These are phyloP conservation scores for Ips typographus DNA, from an alignment of 1,140 invertebrate genomes.

Conservation along the genomic window DNA sequence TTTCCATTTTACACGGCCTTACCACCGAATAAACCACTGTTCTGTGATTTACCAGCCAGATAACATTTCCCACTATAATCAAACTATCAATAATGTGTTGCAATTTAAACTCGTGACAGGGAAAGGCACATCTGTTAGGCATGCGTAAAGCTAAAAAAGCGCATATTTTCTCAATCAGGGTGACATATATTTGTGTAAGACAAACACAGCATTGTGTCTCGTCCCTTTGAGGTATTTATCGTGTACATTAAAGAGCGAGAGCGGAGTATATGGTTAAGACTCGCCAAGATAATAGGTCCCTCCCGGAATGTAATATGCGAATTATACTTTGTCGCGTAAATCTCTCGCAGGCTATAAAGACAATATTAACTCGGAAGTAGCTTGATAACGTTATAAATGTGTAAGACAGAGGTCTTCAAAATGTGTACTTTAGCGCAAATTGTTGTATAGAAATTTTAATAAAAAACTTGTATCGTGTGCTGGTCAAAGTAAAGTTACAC, in stretches of 20 bases:
- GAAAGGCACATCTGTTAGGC: too few relatives aligned
- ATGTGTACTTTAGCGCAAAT: too few relatives aligned
- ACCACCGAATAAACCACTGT: too few relatives aligned
- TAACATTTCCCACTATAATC: too few relatives aligned
- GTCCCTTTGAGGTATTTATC: conserved; percentile 31
- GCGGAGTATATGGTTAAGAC: conserved; percentile 30
- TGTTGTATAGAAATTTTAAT: too few relatives aligned
- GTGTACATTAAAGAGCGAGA: conserved; percentile 29
- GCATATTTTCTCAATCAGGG: neutral
- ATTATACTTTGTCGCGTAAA: conserved; percentile 43
- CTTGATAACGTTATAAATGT: conserved; percentile 43
- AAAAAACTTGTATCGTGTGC: too few relatives aligned
- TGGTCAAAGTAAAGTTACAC: too few relatives aligned
- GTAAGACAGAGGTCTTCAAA: conserved; percentile 35
- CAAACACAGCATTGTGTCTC: conserved; percentile 12
- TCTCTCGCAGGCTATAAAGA: conserved; percentile 45
- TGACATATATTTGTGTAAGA: conserved; percentile 22
- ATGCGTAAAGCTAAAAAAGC: neutral
- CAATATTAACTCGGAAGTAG: conserved; percentile 45
- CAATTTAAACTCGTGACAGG: too few relatives aligned
- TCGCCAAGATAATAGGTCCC: conserved; percentile 34
- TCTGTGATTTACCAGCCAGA: too few relatives aligned
- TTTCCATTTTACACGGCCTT: too few relatives aligned
- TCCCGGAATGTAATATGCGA: conserved; percentile 45
- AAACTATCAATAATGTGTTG: too few relatives aligned